Conservation (phyloP, 2,113 vertebrate genomes). For the Larimichthys polyactis region DNA sequence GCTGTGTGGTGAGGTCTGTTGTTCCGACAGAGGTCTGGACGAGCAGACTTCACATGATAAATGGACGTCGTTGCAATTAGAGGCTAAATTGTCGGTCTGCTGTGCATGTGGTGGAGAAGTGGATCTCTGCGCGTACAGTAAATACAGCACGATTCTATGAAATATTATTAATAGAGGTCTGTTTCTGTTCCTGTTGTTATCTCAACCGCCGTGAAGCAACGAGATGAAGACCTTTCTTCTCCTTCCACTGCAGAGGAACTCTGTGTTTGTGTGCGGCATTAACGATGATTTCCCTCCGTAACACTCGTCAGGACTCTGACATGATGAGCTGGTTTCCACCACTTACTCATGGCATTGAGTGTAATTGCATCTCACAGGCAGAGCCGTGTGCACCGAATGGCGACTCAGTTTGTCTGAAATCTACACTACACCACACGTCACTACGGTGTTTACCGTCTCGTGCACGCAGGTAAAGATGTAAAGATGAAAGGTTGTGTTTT, state of each 20-base stretch:
- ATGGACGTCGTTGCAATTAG: conserved; percentile 35
- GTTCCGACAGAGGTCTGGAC: not conserved
- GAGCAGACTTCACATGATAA: conserved; percentile 31
- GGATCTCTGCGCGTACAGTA: not conserved
- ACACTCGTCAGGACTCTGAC: conserved; percentile 77
- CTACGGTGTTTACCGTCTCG: conserved; percentile 7
- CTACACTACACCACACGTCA: conserved; percentile 17
- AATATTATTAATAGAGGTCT: not conserved
- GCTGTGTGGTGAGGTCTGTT: not conserved
- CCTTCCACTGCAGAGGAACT: conserved; percentile 30
- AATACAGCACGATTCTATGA: not conserved
- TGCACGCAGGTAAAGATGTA: not conserved
- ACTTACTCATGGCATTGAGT: conserved; percentile 71
- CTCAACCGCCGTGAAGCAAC: not conserved
- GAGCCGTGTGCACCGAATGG: conserved; percentile 46
- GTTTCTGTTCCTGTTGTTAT: conserved; percentile 12
- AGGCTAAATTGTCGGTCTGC: conserved; percentile 50
- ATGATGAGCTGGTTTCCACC: conserved; percentile 72
- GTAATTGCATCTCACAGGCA: conserved; percentile 75
- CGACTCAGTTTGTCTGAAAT: conserved; percentile 64
- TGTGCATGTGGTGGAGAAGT: not conserved
- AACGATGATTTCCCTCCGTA: conserved; percentile 72
- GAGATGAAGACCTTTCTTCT: not conserved
- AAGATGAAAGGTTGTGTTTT: not conserved
- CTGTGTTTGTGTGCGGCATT: conserved; percentile 61